Conservation (phyloP, 2,888 invertebrate species). For the Hydrotaea cyrtoneurina region DNA sequence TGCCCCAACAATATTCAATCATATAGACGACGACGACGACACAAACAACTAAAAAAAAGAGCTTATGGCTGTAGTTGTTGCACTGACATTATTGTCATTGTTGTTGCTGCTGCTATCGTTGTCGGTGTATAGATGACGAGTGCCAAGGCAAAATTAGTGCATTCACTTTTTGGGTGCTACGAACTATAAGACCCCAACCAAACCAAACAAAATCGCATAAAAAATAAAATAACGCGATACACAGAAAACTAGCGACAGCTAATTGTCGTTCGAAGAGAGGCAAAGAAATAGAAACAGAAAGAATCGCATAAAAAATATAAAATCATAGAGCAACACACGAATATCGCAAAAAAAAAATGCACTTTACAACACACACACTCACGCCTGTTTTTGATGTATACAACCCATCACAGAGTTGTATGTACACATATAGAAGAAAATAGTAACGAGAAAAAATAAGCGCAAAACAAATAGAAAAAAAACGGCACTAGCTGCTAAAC, state of each 20-base stretch:
- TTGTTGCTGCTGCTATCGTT: slow-evolving; percentile 49
- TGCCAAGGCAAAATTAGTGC: slow-evolving; percentile 79
- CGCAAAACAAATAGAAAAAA: slow-evolving; percentile 47
- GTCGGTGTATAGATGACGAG: slow-evolving; percentile 70
- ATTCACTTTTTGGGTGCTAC: slow-evolving; percentile 75
- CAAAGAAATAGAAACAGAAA: slow-evolving; percentile 45
- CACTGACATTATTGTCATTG: slow-evolving; percentile 34
- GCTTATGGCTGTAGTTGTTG: slow-evolving; percentile 19
- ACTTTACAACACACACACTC: slow-evolving; percentile 18
- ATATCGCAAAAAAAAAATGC: slow-evolving; percentile 64
- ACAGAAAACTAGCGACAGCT: slow-evolving; percentile 69
- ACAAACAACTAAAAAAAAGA: slow-evolving; percentile 7
- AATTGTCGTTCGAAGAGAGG: slow-evolving; percentile 61
- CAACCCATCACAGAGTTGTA: slow-evolving; percentile 1
- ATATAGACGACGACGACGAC: background rate
- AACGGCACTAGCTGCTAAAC: slow-evolving; percentile 27
- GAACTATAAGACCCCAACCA: slow-evolving; percentile 49
- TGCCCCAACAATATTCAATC: slow-evolving; percentile 13
- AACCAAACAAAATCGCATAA: slow-evolving; percentile 29
- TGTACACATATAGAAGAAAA: background rate
- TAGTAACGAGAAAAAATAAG: slow-evolving; percentile 39
- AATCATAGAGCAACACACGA: slow-evolving; percentile 60
- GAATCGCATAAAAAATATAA: slow-evolving; percentile 30
- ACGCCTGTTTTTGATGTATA: background rate
- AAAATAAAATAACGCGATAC: slow-evolving; percentile 45